These are phyloP conservation scores for Argyrosomus regius DNA, from an alignment of 2,797 vertebrate genomes.

Conservation along the genomic window DNA sequence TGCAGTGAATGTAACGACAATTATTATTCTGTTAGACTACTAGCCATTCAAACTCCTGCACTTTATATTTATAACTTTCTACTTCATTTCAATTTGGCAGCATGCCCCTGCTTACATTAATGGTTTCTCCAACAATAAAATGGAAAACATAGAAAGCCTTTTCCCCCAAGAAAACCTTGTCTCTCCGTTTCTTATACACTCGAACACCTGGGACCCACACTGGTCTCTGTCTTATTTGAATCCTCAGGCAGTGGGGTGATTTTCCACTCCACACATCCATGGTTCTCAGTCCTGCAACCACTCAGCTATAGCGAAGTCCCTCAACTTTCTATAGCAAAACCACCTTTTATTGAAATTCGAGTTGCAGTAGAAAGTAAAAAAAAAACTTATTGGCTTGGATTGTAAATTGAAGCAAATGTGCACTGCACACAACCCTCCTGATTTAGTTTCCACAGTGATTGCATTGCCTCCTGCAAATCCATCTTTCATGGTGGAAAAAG, in stretches of 20 bases:
- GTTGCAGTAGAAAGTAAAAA: not conserved
- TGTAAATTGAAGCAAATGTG: not conserved
- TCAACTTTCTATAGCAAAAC: not conserved
- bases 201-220: not conserved
- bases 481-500: not conserved
- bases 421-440: not conserved
- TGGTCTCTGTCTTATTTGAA: not conserved
- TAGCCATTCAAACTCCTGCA: too few species aligned
- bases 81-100: not conserved
- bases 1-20: not conserved
- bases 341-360: not conserved
- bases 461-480: not conserved
- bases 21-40: not conserved
- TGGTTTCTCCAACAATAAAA: not conserved
- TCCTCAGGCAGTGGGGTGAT: not conserved
- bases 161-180: too few species aligned
- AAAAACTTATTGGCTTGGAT: not conserved
- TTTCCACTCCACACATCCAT: not conserved
- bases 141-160: too few species aligned
- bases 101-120: not conserved
- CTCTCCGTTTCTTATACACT: not conserved
- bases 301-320: not conserved
- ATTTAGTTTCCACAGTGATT: not conserved
- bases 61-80: not conserved
- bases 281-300: not conserved